Evolutionary conservation across 2,797 vertebrate species (phyloP).

Genomic region (Stomatorhinus walkeri): DNA sequence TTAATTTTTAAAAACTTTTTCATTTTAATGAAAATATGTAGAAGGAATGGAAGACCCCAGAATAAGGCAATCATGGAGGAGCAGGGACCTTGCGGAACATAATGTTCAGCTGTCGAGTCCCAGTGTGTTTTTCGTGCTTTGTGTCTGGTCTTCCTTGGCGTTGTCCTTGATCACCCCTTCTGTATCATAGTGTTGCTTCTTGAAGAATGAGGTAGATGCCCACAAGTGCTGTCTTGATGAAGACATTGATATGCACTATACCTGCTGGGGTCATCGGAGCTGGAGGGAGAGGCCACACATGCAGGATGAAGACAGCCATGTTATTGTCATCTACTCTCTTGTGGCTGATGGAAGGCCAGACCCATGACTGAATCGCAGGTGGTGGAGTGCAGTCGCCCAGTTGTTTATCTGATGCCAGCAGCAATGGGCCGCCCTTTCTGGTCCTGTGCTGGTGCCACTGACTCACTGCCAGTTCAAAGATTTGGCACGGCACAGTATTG

Average conservation of each 20-base stretch:
- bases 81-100: not conserved
- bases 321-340: conserved; percentile 3
- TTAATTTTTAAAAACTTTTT: not conserved
- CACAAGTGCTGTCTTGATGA: not conserved
- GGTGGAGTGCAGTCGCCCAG: not conserved
- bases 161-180: not conserved
- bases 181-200: not conserved
- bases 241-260: not conserved
- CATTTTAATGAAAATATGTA: not conserved
- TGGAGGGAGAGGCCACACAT: not conserved
- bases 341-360: not conserved
- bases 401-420: not conserved
- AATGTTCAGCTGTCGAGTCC: not conserved
- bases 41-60: not conserved
- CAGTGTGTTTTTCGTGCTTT: not conserved
- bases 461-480: conserved; percentile 4
- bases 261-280: not conserved
- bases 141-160: not conserved
- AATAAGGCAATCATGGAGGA: not conserved
- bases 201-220: not conserved
- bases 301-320: not conserved
- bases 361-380: not conserved
- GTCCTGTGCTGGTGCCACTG: not conserved
- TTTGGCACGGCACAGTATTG: not conserved
- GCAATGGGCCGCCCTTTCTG: not conserved